A percentile compares a stretch with the other conserved stretches of the same genome.
phyloP scores from a whole-genome alignment of 2,888 invertebrate genomes.

The Amphimallon solstitiale region DNA sequence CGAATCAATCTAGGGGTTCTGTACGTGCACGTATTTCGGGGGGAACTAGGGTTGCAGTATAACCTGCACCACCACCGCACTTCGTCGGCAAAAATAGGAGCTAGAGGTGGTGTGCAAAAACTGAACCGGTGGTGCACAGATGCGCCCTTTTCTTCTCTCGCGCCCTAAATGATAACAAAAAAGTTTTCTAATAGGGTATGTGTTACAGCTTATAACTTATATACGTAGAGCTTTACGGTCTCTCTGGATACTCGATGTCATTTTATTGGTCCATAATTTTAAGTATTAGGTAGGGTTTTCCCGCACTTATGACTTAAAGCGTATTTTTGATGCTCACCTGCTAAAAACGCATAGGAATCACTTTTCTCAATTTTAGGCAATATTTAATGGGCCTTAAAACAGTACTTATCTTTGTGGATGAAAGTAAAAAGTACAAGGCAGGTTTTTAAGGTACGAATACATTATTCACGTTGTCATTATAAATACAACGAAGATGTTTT shows the following conservation, averaged over 20 bases:
- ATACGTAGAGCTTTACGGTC: conserved; percentile 34
- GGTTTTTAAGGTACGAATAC: too few relatives aligned
- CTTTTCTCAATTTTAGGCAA: conserved; percentile 14
- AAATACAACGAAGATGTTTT: too few relatives aligned
- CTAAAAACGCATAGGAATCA: conserved; percentile 23
- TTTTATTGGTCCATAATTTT: conserved; percentile 37
- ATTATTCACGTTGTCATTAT: too few relatives aligned
- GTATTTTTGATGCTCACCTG: conserved; percentile 20
- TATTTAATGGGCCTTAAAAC: neutral
- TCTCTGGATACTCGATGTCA: conserved; percentile 14
- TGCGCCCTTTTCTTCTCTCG: conserved; percentile 29
- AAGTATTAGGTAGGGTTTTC: conserved; percentile 24
- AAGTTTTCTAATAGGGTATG: conserved; percentile 49
- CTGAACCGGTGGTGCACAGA: conserved; percentile 42
- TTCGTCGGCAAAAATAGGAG: conserved; percentile 27
- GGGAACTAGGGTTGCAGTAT: neutral
- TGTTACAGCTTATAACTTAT: conserved; percentile 45
- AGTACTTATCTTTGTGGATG: neutral
- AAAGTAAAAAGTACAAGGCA: too few relatives aligned
- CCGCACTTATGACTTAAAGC: conserved; percentile 17
- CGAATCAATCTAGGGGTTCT: conserved; percentile 46
- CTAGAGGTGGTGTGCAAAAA: conserved; percentile 39
- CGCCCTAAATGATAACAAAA: conserved; percentile 46
- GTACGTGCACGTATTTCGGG: conserved; percentile 23
- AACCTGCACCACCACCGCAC: conserved; percentile 1